Conservation (phyloP, 1,140 invertebrate species). For the Drosophila seguyi region DNA sequence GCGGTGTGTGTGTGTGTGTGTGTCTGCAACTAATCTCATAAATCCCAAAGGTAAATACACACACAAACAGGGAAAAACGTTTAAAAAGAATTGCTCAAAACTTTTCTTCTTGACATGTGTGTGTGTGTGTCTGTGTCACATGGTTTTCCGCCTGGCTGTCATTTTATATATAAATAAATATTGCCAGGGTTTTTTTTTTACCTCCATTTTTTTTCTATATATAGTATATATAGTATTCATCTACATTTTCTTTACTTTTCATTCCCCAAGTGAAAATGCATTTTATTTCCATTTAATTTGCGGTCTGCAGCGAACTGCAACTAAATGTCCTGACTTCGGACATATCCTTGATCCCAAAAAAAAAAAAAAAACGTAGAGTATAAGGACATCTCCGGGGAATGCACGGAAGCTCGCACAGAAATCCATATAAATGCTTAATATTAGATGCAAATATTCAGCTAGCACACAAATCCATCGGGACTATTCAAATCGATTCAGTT, state of each 20-base stretch:
- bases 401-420: slow-evolving; percentile 17
- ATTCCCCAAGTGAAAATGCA: slow-evolving; percentile 36
- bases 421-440: slow-evolving; percentile 51
- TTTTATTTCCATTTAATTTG: slow-evolving; percentile 80
- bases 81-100: slow-evolving; percentile 80
- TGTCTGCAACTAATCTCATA: slow-evolving; percentile 78
- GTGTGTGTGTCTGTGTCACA: slow-evolving; percentile 47
- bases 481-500: slow-evolving; percentile 34
- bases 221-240: slow-evolving; percentile 12
- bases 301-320: slow-evolving; percentile 38
- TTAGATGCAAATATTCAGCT: slow-evolving; percentile 32
- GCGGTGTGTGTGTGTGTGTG: slow-evolving; percentile 21
- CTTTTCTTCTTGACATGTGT: slow-evolving; percentile 43
- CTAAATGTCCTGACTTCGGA: slow-evolving; percentile 40
- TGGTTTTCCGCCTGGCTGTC: slow-evolving; percentile 31
- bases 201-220: background rate
- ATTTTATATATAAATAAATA: slow-evolving; percentile 34
- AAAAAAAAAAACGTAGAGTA: background rate
- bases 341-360: slow-evolving; percentile 9
- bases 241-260: slow-evolving; percentile 28
- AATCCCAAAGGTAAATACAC: slow-evolving; percentile 81
- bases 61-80: slow-evolving; percentile 77
- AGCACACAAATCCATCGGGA: slow-evolving; percentile 14
- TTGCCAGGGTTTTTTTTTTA: background rate
- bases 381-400: slow-evolving; percentile 5